Base-by-base conservation (phyloP, 2,113 vertebrate genomes). In the Chloroceryle aenea region DNA sequence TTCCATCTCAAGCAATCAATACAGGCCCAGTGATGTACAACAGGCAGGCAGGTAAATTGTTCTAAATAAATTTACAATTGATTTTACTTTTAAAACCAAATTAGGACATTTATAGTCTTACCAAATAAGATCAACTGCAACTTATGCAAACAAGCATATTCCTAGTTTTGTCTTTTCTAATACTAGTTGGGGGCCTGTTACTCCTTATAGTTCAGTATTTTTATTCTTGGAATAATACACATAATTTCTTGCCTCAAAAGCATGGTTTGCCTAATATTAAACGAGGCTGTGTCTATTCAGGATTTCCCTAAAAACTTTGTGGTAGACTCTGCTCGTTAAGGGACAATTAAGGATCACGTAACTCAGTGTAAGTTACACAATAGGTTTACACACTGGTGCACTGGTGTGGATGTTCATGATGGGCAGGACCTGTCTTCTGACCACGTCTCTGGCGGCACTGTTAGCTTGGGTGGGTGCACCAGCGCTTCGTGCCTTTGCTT, bases 21-120 rank as follows among this genome's bases (percentile, higher is more conserved):
- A 87, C 29, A 21, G 77, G 86, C 92, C 77, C 74, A 81, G 87
- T 98, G 97, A 98, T 97, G 87, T 97, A 97, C 76, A 97, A 87
- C 95, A 97, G 97, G 89, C 95, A 20, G 93, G 95, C 89, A 77
- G 83, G 96, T 96, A 97, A 97, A 96, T 96, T 98, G 97, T 91
- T 95, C 95, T 97, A 98, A 98, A 98, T 98, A 98, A 98, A 98
- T 97, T 97, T 98, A 97, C 96, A 96, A 98, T 98, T 96, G 95
- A 98, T 98, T 97, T 97, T 96, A 93, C 90, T 96, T 97, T 98
- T 88, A 93, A 97, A 98, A 98, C 95, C 92, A 95, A 98, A 98
- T 98, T 97, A 98, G 91, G 63, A 93, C 94, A 95, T 97, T 63
- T 97, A 96, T 91, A 95, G 93, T 87, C 87, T 92, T 91, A 69